Percentiles rank a stretch among this genome's conserved stretches.
Conservation (phyloP, 35 echinoderm and acorn worm genomes). For the Amphiura filiformis region DNA sequence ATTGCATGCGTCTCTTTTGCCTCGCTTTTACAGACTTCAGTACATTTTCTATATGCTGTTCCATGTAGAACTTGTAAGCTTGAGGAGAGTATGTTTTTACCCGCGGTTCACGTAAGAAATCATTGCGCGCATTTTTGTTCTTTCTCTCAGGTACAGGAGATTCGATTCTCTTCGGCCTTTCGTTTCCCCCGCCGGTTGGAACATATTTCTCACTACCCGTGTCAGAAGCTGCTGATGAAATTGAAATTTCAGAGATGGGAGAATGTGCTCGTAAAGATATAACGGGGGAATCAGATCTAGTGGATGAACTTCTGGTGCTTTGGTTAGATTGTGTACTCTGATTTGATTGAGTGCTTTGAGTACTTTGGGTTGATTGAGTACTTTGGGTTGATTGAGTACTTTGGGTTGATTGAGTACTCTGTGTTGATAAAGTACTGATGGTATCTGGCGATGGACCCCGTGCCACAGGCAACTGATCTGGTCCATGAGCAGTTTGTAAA, state of each 20-base stretch:
- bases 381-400: conserved; percentile 23
- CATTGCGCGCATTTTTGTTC: conserved; percentile 48
- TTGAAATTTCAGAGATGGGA: conserved; percentile 74
- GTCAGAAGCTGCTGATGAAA: conserved; percentile 55
- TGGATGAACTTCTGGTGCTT: conserved; percentile 48
- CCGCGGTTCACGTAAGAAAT: conserved; percentile 56
- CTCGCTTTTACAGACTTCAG: conserved; percentile 85
- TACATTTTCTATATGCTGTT: conserved; percentile 97
- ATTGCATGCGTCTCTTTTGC: conserved; percentile 62
- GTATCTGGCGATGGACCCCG: conserved; percentile 95
- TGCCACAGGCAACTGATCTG: conserved; percentile 60
- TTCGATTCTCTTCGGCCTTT: conserved; percentile 83
- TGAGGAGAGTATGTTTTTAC: conserved; percentile 81
- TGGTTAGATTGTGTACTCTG: no score
- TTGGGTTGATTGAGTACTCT: conserved; percentile 70
- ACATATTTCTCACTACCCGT: conserved; percentile 41
- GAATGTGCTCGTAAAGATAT: conserved; percentile 42
- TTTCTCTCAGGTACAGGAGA: conserved; percentile 89
- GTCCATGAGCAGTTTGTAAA: conserved; percentile 90
- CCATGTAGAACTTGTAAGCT: conserved; percentile 99
- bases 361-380: conserved; percentile 49
- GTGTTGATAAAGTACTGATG: conserved; percentile 68
- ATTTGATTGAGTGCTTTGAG: no score
- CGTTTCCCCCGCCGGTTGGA: conserved; percentile 28
- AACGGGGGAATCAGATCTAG: conserved; percentile 51